A percentile compares a stretch with the other conserved stretches of the same genome.
Conservation (phyloP, 53 echinoderm and acorn worm species). For the Paelopatides confundens region DNA sequence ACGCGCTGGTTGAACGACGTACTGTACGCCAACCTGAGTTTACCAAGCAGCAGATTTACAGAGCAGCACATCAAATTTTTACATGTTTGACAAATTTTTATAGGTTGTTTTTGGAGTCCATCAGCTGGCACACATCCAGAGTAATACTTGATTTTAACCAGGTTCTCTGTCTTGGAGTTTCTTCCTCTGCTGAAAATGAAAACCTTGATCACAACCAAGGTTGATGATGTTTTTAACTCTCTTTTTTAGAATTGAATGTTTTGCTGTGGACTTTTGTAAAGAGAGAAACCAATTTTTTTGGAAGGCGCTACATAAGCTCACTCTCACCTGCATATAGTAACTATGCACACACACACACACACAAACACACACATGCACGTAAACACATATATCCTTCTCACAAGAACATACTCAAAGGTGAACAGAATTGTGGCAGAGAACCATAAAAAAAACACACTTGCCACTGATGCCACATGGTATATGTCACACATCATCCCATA, state of each 20-base stretch:
- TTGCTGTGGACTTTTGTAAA: too few relatives aligned
- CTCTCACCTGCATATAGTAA: too few relatives aligned
- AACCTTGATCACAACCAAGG: not conserved
- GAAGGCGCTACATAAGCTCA: too few relatives aligned
- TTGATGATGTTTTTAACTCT: not conserved
- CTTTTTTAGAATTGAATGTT: not conserved
- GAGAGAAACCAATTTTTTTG: too few relatives aligned
- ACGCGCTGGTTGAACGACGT: constrained; percentile 8
- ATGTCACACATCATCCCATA: not conserved
- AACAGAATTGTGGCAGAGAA: not conserved
- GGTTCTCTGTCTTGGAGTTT: not conserved
- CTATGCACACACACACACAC: not conserved
- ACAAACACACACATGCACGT: not conserved
- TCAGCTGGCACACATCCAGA: not conserved
- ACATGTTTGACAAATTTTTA: not conserved
- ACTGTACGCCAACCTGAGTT: constrained; percentile 9
- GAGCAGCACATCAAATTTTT: not conserved
- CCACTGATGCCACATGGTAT: not conserved
- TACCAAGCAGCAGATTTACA: not conserved
- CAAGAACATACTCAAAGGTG: not conserved
- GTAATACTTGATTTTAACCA: not conserved
- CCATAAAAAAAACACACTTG: not conserved
- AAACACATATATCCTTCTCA: not conserved
- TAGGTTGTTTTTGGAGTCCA: not conserved
- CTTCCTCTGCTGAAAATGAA: not conserved